Conservation (phyloP, 2,113 vertebrate species). For the Notothenia coriiceps region DNA sequence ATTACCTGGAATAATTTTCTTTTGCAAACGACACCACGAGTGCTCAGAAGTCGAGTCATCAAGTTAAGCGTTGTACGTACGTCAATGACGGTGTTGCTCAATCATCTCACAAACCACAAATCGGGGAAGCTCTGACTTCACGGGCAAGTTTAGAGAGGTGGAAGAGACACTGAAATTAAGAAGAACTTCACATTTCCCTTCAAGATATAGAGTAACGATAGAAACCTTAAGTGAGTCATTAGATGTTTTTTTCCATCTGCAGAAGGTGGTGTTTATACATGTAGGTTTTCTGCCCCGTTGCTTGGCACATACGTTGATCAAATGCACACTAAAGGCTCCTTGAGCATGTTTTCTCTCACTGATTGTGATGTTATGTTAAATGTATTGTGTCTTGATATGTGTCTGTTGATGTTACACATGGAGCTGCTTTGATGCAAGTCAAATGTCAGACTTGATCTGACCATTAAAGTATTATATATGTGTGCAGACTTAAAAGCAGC, state of each 20-base stretch:
- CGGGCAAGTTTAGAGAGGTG: slow-evolving; percentile 18
- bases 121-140: slow-evolving; percentile 71
- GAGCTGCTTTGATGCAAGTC: too few species aligned
- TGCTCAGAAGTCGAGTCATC: slow-evolving; percentile 77
- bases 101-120: slow-evolving; percentile 76
- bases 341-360: too few species aligned
- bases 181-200: slow-evolving; percentile 36
- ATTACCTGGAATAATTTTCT: slow-evolving; percentile 25
- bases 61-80: slow-evolving; percentile 53
- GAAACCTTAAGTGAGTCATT: slow-evolving; percentile 60
- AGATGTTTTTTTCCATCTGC: not conserved
- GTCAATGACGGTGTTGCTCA: slow-evolving; percentile 81
- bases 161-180: not conserved
- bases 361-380: too few species aligned
- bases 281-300: not conserved
- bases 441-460: too few species aligned
- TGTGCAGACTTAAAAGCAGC: too few species aligned
- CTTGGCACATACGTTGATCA: not conserved
- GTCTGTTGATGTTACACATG: too few species aligned
- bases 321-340: not conserved
- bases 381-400: too few species aligned
- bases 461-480: too few species aligned
- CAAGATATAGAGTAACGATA: slow-evolving; percentile 31
- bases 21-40: not conserved
- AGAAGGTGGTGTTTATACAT: not conserved